Percentiles rank a stretch among this genome's conserved stretches.
phyloP scores from a whole-genome alignment of 2,113 vertebrate species.

The Sardina pilchardus region DNA sequence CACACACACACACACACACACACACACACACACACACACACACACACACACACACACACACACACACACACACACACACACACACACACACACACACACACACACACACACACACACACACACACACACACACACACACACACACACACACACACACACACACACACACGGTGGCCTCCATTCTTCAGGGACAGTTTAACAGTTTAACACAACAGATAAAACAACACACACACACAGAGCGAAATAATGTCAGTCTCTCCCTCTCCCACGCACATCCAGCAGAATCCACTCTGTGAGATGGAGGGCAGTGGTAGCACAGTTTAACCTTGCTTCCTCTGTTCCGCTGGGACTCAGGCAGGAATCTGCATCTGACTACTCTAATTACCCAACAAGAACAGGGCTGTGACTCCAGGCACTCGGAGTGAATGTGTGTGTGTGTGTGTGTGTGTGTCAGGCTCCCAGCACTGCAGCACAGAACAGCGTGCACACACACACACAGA shows the following conservation, averaged over 20 bases:
- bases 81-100: no score
- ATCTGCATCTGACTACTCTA: constrained; percentile 61
- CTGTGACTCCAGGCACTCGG: constrained; percentile 50
- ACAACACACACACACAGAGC: constrained; percentile 7
- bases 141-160: no score
- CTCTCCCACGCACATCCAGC: constrained; percentile 13
- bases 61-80: no score
- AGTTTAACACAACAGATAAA: constrained; percentile 8
- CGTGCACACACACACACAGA: constrained; percentile 26
- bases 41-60: no score
- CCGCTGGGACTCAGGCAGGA: constrained; percentile 54
- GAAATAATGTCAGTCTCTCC: background rate
- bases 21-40: no score
- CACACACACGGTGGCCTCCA: no score
- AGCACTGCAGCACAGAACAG: constrained; percentile 40
- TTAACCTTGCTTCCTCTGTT: constrained; percentile 53
- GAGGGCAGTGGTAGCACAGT: constrained; percentile 42
- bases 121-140: no score
- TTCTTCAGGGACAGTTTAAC: background rate
- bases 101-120: no score
- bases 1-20: no score
- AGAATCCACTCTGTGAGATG: background rate
- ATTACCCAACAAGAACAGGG: constrained; percentile 56
- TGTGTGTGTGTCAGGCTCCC: constrained; percentile 29
- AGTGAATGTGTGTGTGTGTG: background rate